These are phyloP conservation scores for Leptinotarsa juncta DNA, from an alignment of 2,888 invertebrate species.

Conservation along the genomic window DNA sequence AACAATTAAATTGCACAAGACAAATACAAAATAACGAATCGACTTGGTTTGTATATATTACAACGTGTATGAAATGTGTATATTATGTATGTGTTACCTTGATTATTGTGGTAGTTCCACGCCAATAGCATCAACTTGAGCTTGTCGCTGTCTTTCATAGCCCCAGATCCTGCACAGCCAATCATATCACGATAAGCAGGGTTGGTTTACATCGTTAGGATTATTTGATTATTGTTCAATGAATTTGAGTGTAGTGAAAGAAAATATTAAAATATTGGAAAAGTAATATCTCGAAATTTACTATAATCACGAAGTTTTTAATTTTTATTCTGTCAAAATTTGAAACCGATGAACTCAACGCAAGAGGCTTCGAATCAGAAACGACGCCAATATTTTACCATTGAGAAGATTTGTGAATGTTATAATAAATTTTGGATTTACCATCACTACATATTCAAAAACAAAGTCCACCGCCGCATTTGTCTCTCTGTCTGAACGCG, in stretches of 20 bases:
- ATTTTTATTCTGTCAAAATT: no score
- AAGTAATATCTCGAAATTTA: no score
- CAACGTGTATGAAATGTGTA: constrained; percentile 36
- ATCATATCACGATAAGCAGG: constrained; percentile 65
- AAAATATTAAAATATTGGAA: neutral
- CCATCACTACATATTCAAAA: no score
- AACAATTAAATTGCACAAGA: constrained; percentile 26
- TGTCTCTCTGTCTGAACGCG: no score
- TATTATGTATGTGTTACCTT: constrained; percentile 67
- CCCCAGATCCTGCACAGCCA: constrained; percentile 67
- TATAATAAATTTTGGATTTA: no score
- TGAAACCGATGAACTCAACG: no score
- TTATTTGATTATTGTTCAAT: constrained; percentile 20
- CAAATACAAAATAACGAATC: constrained; percentile 30
- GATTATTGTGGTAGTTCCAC: constrained; percentile 89
- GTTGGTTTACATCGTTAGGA: constrained; percentile 57
- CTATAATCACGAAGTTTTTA: no score
- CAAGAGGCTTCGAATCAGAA: no score
- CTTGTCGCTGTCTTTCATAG: constrained; percentile 88
- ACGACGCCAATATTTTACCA: no score
- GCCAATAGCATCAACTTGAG: constrained; percentile 89
- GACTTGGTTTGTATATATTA: constrained; percentile 30
- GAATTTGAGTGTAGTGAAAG: neutral
- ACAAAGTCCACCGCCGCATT: no score
- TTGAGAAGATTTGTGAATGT: no score